Evolutionary conservation across 2,888 invertebrate species (phyloP), one percentile per base, ranked within the genome.

Genomic region (Tryphoninae sp.): DNA sequence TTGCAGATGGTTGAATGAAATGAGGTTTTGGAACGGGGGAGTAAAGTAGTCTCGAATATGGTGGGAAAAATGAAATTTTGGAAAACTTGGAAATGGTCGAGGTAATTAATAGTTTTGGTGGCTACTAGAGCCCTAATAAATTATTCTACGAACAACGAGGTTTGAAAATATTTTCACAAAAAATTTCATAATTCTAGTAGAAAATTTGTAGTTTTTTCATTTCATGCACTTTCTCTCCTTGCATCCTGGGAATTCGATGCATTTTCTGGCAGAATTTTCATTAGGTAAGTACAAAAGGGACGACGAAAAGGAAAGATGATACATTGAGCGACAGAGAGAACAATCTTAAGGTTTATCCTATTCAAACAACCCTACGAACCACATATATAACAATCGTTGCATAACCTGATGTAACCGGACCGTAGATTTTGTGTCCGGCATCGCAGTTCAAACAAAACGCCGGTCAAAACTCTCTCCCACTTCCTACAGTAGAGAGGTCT

Each of bases 331-430:
- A 86, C 82, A 84, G 42, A 83, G 67, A 84, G 81, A 87, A 82
- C 83, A 84, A 83, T 84, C 84, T 26, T 23, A 64, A 78, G 81
- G 85, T 83, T 87, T 78, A 83, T 82, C 87, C 87, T 87, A 86
- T 86, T 73, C 76, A 89, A 89, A 89, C 84, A 87, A 64, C 55
- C n/a, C 51, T 19, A 3, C 9, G 26, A 42, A 78, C 67, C 81
- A 83, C 72, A 61, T 65, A 81, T 73, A 72, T 61, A 42, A 59
- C 68, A 75, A 68, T 83, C 79, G 83, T 88, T 88, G 85, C 85
- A 86, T 84, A 88, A 89, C 84, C 84, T 84, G 79, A 86, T 84
- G 86, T 87, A 85, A 88, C 88, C 85, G 81, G 85, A 84, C 84
- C 80, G 68, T 83, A 73, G 85, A 86, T 86, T 83, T 87, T 85